phyloP scores from a whole-genome alignment of 2,113 vertebrate genomes.

The Echinops telfairi region DNA sequence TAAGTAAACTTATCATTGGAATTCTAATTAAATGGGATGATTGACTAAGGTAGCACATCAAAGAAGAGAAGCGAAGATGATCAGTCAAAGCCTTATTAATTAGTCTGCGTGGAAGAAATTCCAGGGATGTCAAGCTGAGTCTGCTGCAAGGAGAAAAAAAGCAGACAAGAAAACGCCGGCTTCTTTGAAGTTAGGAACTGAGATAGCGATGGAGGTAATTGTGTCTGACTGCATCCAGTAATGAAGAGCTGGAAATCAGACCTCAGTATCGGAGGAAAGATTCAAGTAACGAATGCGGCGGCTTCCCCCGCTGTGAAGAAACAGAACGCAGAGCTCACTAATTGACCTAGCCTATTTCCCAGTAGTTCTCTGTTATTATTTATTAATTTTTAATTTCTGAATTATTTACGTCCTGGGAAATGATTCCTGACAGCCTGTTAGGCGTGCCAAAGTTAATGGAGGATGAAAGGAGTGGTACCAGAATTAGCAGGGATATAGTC shows the following conservation, averaged over 20 bases:
- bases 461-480: slow-evolving; percentile 89
- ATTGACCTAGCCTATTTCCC: slow-evolving; percentile 96
- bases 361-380: slow-evolving; percentile 97
- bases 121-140: slow-evolving; percentile 93
- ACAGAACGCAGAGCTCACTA: slow-evolving; percentile 94
- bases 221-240: slow-evolving; percentile 95
- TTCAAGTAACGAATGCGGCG: slow-evolving; percentile 90
- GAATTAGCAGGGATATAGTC: slow-evolving; percentile 89
- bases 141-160: slow-evolving; percentile 89
- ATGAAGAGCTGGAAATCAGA: slow-evolving; percentile 94
- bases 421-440: slow-evolving; percentile 92
- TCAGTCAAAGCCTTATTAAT: slow-evolving; percentile 94
- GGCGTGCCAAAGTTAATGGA: slow-evolving; percentile 93
- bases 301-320: slow-evolving; percentile 90
- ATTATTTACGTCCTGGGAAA: slow-evolving; percentile 97
- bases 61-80: slow-evolving; percentile 91
- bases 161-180: slow-evolving; percentile 90
- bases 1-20: slow-evolving; percentile 92
- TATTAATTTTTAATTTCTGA: slow-evolving; percentile 99
- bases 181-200: slow-evolving; percentile 96
- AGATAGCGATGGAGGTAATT: slow-evolving; percentile 94
- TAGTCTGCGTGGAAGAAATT: slow-evolving; percentile 91
- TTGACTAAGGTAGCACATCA: slow-evolving; percentile 94
- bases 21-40: slow-evolving; percentile 94
- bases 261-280: slow-evolving; percentile 88